These are phyloP conservation scores for Clarias gariepinus DNA, from an alignment of 2,113 vertebrate species.

Conservation along the genomic window DNA sequence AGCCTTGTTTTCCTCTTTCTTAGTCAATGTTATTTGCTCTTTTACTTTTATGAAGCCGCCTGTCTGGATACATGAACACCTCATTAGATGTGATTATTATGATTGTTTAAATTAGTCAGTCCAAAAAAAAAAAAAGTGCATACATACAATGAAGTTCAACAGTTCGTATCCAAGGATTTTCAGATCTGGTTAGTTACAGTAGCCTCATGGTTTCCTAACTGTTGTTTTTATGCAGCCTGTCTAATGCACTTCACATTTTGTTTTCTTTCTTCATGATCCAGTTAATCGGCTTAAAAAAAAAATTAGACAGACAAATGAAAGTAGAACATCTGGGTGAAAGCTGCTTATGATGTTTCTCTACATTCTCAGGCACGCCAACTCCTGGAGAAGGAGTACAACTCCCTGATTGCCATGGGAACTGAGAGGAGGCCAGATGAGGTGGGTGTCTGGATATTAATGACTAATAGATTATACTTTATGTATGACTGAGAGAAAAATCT, in stretches of 20 bases:
- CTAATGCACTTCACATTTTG: not conserved
- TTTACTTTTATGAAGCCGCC: not conserved
- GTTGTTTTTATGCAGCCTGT: not conserved
- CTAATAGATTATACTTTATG: not conserved
- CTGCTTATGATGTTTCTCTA: not conserved
- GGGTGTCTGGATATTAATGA: not conserved
- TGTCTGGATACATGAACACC: not conserved
- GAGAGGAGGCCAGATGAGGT: constrained; percentile 90
- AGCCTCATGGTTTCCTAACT: not conserved
- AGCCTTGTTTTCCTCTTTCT: not conserved
- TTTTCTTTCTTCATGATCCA: not conserved
- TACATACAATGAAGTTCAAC: not conserved
- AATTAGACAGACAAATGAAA: not conserved
- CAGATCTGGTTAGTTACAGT: not conserved
- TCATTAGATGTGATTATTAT: not conserved
- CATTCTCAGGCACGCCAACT: constrained; percentile 82
- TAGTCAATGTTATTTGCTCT: not conserved
- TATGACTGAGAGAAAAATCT: not conserved
- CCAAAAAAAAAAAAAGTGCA: not conserved
- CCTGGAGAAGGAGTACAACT: constrained; percentile 89
- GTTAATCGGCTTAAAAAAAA: not conserved
- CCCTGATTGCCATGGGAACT: constrained; percentile 85
- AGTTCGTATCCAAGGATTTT: not conserved
- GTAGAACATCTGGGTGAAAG: not conserved
- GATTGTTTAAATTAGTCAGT: not conserved